Base-by-base conservation (phyloP, 2,113 vertebrate species). In the Motacilla alba region DNA sequence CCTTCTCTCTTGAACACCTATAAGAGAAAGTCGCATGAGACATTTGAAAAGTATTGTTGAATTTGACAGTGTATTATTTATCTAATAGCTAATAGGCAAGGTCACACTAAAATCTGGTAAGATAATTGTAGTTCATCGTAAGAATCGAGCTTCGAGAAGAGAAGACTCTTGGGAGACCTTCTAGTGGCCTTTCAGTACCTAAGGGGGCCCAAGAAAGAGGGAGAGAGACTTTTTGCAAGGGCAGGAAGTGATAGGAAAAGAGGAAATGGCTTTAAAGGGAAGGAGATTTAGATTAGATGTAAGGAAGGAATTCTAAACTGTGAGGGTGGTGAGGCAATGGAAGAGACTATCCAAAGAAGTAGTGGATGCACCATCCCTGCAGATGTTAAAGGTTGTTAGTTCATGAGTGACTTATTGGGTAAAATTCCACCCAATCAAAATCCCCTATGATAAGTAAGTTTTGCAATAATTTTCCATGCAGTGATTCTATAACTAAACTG, bases 1-100 rank as follows among this genome's bases (percentile, higher is more conserved):
- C 73, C 72, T 55, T 44, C 70, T 87, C 72, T 91, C 89, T 43
- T 95, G 80, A 74, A 91, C 89, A 94, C 90, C 98, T 98, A 19
- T 53, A 96, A 96, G 83, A 97, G 69, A 97, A 96, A 95, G 22
- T 49, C 20, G 72, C 22, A 4, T 94, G 50, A 95, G 81, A 74
- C 4, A 19, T 87, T 83, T n/a, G 41, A 88, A 86, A 75, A 83
- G 14, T 18, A 10, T 43, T 73, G 27, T 39, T 82, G 8, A 56
- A 37, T 78, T 58, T 62, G 53, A 76, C 76, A 68, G 53, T 26
- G 3, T 27, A 19, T 10, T n/a, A 14, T 49, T 79, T 76, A 37
- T 49, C 50, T 84, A 10, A 33, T 22, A 52, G 21, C 58, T 69
- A 43, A 23, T 31, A 43, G n/a, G 13, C 26, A 76, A 27, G 23